Conservation (phyloP, 2,797 vertebrate species). For the Trachurus trachurus region DNA sequence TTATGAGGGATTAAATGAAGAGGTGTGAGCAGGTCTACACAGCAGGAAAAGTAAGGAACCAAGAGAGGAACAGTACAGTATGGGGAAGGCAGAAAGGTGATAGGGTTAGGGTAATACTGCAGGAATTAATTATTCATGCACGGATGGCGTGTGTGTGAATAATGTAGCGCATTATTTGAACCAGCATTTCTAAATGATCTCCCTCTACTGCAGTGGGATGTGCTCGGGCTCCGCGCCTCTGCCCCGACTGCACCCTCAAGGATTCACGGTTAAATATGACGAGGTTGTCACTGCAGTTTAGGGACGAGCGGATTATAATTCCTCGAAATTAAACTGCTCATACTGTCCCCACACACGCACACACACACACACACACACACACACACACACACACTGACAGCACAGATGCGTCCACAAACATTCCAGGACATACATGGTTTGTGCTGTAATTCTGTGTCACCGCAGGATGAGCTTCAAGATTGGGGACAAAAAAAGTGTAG, state of each 20-base stretch:
- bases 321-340: conserved; percentile 42
- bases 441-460: not conserved
- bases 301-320: conserved; percentile 28
- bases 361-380: not conserved
- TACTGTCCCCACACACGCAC: not conserved
- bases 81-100: conserved; percentile 8
- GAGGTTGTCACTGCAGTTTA: conserved; percentile 45
- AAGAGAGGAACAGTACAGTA: not conserved
- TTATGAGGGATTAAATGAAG: not conserved
- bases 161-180: conserved; percentile 56
- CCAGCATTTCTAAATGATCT: conserved; percentile 49
- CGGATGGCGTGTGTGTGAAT: conserved; percentile 52
- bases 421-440: not conserved
- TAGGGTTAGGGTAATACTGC: conserved; percentile 11
- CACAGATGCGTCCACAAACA: not conserved
- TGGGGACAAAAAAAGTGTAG: not conserved
- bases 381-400: conserved; percentile 4
- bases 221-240: conserved; percentile 7
- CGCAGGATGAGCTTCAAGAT: not conserved
- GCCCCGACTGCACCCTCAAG: conserved; percentile 25
- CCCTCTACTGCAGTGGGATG: conserved; percentile 30
- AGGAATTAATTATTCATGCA: conserved; percentile 54
- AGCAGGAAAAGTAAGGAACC: not conserved
- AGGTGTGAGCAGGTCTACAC: not conserved
- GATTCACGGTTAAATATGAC: conserved; percentile 29